A percentile compares a stretch with the other conserved stretches of the same genome.
Evolutionary conservation across 2,113 vertebrate genomes (phyloP).

Genomic region (Galbula dea): DNA sequence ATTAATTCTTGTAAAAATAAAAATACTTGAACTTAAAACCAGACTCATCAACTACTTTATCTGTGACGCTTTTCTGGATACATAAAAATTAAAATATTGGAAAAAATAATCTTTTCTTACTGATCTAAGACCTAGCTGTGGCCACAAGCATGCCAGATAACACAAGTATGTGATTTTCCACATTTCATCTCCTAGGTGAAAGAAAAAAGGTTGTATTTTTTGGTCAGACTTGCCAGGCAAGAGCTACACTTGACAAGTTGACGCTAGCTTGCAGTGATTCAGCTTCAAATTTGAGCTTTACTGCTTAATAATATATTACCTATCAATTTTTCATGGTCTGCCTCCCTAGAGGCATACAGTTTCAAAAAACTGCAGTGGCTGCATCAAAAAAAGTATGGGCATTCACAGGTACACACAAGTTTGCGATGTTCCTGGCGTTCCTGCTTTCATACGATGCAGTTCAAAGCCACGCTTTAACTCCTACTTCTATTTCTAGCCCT

Average conservation of each 20-base stretch:
- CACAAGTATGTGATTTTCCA: not conserved
- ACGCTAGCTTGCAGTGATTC: not conserved
- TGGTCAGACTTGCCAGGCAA: not conserved
- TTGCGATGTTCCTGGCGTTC: not conserved
- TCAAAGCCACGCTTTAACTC: conserved; percentile 28
- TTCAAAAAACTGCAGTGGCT: not conserved
- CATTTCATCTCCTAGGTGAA: not conserved
- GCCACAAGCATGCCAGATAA: not conserved
- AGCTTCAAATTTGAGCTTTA: not conserved
- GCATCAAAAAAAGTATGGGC: not conserved
- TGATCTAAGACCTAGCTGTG: not conserved
- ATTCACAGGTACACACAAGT: conserved; percentile 9
- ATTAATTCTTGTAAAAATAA: not conserved
- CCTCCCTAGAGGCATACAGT: not conserved
- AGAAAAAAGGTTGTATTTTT: not conserved
- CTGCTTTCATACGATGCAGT: not conserved
- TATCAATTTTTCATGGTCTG: not conserved
- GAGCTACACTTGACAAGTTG: not conserved
- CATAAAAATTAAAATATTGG: not conserved
- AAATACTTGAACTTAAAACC: not conserved
- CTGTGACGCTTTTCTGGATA: not conserved
- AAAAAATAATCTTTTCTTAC: not conserved
- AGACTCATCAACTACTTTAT: not conserved
- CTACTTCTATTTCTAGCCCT: not conserved
- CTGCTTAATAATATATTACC: not conserved